Base-by-base conservation (phyloP, 2,888 invertebrate genomes). In the Salpingus planirostris region DNA sequence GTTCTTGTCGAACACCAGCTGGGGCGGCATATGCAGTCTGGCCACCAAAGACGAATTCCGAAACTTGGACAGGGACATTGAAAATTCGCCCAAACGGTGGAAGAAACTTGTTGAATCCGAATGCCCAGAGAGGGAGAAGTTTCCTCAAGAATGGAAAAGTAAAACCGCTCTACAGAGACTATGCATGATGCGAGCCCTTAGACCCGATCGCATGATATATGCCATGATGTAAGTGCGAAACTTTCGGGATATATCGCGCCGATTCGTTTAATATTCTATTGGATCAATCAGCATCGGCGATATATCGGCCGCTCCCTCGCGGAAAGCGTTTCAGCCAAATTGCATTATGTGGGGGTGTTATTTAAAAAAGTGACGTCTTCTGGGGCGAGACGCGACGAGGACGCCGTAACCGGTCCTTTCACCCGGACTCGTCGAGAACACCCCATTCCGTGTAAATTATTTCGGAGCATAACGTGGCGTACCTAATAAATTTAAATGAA, bases 71-170 rank as follows among this genome's bases (percentile, higher is more conserved):
- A 74, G 93, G 40, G 95, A 96, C 60, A 93, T 96, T 48, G 95
- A 96, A 66, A 90, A 85, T 2, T 91, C 92, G 1, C 83, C 89
- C n/a, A 96, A 95, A 59, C 74, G 93, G 33, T 96, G 96, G 96
- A 93, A 93, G 64, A 95, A 95, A 65, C 78, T 95, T 52, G 87
- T 95, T 1, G 96, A 96, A 66, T 82, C 86, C 50, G 95, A 96
- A 57, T 82, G 85, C 53, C 93, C 96, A 1, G 96, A 96, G 64
- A 80, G 88, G 46, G 95, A 96, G 59, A 95, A 93, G 62, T 89
- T 96, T 62, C 96, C 96, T 0, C 93, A 93, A 66, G 96, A 96
- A 66, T 96, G 95, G 95, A 96, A 96, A 65, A 92, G 88, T 57
- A 95, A 93, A 69, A 84, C 88, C 1, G 80, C 91, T 0, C 67